Percentiles rank a stretch among this genome's conserved stretches.
phyloP scores from a whole-genome alignment of 2,797 vertebrate species.

The Tamandua tetradactyla region DNA sequence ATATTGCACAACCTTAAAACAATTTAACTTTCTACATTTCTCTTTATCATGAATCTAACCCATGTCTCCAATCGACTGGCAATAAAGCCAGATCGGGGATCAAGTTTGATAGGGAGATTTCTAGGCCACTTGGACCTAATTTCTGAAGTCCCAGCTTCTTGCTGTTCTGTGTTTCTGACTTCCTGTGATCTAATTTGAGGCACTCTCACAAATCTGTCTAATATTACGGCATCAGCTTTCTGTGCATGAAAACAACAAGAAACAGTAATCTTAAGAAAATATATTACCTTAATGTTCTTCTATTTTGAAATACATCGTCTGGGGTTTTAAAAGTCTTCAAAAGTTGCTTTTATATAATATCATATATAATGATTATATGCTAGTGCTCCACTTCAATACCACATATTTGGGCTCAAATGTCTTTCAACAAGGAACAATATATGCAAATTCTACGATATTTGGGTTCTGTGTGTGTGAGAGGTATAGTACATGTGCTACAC shows the following conservation, averaged over 20 bases:
- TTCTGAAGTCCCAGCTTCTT: background rate
- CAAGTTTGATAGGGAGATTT: background rate
- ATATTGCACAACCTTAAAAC: background rate
- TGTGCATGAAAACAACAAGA: background rate
- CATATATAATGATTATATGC: background rate
- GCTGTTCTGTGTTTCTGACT: background rate
- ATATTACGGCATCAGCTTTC: background rate
- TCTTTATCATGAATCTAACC: background rate
- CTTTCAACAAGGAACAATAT: background rate
- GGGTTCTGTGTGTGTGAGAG: background rate
- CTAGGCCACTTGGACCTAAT: background rate
- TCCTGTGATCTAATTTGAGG: background rate
- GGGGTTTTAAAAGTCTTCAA: background rate
- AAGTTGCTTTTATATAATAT: background rate
- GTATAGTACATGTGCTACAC: background rate
- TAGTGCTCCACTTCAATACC: too few relatives aligned
- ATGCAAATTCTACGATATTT: background rate
- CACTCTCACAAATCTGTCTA: background rate
- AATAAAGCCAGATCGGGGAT: background rate
- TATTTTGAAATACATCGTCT: background rate
- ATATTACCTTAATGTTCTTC: background rate
- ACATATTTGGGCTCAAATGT: background rate
- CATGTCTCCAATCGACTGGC: background rate
- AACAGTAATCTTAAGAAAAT: background rate
- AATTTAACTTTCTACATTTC: background rate